Percentiles rank a stretch among this genome's conserved stretches.
phyloP scores from a whole-genome alignment of 1,140 invertebrate genomes.

The Amyelois transitella region DNA sequence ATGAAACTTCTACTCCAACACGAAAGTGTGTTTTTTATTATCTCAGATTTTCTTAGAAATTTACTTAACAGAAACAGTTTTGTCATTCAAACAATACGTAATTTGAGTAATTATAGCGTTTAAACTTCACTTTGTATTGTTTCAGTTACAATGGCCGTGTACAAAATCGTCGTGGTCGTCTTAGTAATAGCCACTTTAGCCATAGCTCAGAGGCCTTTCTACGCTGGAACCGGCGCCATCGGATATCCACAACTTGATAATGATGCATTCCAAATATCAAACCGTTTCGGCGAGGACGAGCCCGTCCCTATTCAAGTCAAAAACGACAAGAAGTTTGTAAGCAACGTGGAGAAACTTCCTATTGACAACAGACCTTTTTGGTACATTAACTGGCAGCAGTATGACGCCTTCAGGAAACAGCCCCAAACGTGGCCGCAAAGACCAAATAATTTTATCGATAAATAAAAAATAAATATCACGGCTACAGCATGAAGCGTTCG shows the following conservation, averaged over 20 bases:
- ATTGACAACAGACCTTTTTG: constrained; percentile 76
- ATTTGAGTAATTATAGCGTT: constrained; percentile 1
- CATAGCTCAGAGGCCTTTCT: constrained; percentile 20
- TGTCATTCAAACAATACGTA: constrained; percentile 7
- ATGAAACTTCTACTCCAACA: no score
- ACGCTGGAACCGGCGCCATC: constrained; percentile 5
- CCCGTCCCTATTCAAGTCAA: constrained; percentile 58
- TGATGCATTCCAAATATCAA: background rate
- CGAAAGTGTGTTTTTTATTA: no score
- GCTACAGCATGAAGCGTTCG: constrained; percentile 4
- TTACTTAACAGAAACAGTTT: background rate
- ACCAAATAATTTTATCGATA: constrained; percentile 31
- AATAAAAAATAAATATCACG: constrained; percentile 5
- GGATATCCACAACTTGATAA: constrained; percentile 5
- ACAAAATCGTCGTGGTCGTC: constrained; percentile 29
- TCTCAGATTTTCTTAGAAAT: no score
- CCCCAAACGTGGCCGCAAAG: constrained; percentile 42
- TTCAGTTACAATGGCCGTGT: constrained; percentile 40
- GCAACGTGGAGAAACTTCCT: constrained; percentile 71
- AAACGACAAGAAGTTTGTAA: constrained; percentile 66
- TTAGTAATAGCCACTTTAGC: constrained; percentile 19
- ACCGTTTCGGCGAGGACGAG: constrained; percentile 45
- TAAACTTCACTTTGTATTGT: constrained; percentile 17
- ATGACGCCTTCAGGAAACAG: constrained; percentile 58
- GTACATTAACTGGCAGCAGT: constrained; percentile 73